Evolutionary conservation across 1,140 invertebrate genomes (phyloP).

Genomic region (Drosophila jambulina): DNA sequence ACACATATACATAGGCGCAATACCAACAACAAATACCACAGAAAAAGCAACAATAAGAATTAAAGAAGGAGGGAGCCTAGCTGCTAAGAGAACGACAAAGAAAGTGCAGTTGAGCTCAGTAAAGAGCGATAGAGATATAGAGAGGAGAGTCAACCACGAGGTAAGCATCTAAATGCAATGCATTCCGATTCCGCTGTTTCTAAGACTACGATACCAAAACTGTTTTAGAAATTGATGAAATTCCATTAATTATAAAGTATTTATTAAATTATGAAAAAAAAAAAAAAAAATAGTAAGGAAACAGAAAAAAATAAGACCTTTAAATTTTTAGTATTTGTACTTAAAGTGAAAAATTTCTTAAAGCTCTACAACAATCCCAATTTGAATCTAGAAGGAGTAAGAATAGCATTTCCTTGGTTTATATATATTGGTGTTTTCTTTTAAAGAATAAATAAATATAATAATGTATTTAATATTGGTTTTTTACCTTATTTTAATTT

Average conservation of each 20-base stretch:
- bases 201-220: background rate
- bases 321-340: background rate
- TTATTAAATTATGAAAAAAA: too few species aligned
- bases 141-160: slow-evolving; percentile 18
- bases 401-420: too few species aligned
- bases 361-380: background rate
- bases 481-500: too few species aligned
- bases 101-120: slow-evolving; percentile 15
- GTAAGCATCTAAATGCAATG: slow-evolving; percentile 1
- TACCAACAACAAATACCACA: slow-evolving; percentile 28
- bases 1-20: slow-evolving; percentile 11
- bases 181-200: background rate
- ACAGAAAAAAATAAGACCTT: too few species aligned
- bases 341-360: background rate
- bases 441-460: too few species aligned
- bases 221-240: background rate
- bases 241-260: background rate
- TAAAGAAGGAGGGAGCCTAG: slow-evolving; percentile 2
- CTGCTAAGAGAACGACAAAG: slow-evolving; percentile 6
- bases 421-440: too few species aligned
- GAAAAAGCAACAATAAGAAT: slow-evolving; percentile 7
- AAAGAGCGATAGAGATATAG: slow-evolving; percentile 5
- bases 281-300: background rate
- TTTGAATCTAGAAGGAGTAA: too few species aligned
- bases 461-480: too few species aligned